These are phyloP conservation scores for Scolopax bukidnonensis DNA, from an alignment of 2,797 vertebrate genomes.

Conservation along the genomic window DNA sequence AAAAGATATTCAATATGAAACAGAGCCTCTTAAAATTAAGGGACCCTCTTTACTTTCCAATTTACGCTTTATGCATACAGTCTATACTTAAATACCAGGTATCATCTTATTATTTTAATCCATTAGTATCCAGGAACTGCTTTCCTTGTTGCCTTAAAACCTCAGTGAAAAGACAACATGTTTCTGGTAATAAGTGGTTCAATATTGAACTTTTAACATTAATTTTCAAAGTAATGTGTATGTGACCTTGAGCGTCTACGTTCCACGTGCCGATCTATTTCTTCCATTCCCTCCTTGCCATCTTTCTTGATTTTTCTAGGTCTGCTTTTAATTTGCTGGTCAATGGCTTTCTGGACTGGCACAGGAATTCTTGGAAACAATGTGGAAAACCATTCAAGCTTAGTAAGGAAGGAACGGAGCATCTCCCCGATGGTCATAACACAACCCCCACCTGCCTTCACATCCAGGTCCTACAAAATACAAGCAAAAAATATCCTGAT, in stretches of 20 bases:
- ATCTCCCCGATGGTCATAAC: conserved; percentile 98
- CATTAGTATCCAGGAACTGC: not conserved
- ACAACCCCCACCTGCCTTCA: conserved; percentile 97
- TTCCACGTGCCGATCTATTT: conserved; percentile 86
- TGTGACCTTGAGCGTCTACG: conserved; percentile 90
- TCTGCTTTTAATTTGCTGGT: conserved; percentile 95
- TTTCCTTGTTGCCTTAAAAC: not conserved
- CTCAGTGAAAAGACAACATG: not conserved
- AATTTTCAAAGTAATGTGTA: not conserved
- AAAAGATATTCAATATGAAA: conserved; percentile 38
- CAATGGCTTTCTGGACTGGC: conserved; percentile 96
- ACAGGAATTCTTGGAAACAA: conserved; percentile 98
- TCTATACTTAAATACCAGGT: not conserved
- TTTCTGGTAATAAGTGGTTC: not conserved
- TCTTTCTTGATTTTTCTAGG: conserved; percentile 93
- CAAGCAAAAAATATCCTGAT: conserved; percentile 73
- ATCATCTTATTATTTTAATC: not conserved
- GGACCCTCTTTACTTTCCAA: not conserved
- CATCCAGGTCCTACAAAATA: conserved; percentile 94
- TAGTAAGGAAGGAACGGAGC: conserved; percentile 98
- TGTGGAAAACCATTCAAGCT: conserved; percentile 99
- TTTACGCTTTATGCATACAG: not conserved
- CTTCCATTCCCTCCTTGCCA: conserved; percentile 82
- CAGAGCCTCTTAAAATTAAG: not conserved
- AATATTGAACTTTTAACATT: not conserved